Percentiles rank a stretch among this genome's conserved stretches.
phyloP scores from a whole-genome alignment of 1,140 invertebrate genomes.

The Berghia stephanieae region DNA sequence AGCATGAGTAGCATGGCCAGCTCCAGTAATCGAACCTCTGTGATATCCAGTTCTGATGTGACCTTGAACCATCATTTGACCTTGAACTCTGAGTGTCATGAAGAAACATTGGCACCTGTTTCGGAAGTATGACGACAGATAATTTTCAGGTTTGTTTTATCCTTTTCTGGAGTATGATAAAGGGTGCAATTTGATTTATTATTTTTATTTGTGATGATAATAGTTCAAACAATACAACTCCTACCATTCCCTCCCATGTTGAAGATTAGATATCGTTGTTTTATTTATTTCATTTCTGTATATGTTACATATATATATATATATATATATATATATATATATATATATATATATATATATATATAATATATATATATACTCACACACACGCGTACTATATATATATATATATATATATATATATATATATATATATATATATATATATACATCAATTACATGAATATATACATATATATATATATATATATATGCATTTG shows the following conservation, averaged over 20 bases:
- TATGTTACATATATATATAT: background rate
- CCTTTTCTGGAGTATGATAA: too few relatives aligned
- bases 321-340: background rate
- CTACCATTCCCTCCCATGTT: too few relatives aligned
- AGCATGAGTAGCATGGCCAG: background rate
- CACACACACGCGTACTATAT: background rate
- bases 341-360: background rate
- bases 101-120: constrained; percentile 13
- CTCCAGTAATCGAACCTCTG: too few relatives aligned
- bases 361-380: background rate
- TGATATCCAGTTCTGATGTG: constrained; percentile 15
- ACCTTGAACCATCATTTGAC: background rate
- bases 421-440: background rate
- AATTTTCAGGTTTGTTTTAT: too few relatives aligned
- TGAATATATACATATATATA: background rate
- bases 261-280: too few relatives aligned
- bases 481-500: background rate
- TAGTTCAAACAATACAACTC: too few relatives aligned
- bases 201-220: too few relatives aligned
- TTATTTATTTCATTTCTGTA: too few relatives aligned
- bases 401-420: background rate
- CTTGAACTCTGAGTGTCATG: background rate
- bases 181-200: background rate
- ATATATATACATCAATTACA: background rate
- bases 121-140: constrained; percentile 27